These are phyloP conservation scores for Gandaritis pyraliata DNA, from an alignment of 2,888 invertebrate genomes.

Conservation along the genomic window DNA sequence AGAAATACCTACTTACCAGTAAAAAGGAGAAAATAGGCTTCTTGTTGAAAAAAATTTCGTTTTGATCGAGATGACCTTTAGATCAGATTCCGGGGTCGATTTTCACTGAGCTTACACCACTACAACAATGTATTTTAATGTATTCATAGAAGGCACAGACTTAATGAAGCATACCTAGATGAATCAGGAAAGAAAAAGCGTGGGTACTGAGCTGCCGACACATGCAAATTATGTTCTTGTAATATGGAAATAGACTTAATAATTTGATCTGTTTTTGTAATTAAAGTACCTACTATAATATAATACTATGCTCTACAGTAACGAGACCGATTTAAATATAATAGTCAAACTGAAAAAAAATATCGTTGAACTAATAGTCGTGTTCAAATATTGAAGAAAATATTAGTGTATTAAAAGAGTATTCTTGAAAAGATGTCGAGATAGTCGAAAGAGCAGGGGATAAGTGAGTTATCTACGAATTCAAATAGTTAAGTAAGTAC, in stretches of 20 bases:
- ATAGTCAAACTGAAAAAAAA: no score
- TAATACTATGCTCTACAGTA: no score
- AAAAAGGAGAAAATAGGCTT: no score
- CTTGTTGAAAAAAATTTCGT: not conserved
- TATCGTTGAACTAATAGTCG: no score
- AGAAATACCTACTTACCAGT: no score
- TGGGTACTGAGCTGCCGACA: constrained; percentile 32
- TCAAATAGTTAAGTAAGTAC: constrained; percentile 16
- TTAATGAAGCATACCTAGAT: constrained; percentile 38
- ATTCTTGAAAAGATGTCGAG: constrained; percentile 8
- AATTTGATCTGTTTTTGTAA: no score
- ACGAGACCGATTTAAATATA: no score
- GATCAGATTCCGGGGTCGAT: constrained; percentile 12
- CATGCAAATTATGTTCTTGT: constrained; percentile 7
- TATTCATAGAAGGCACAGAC: constrained; percentile 35
- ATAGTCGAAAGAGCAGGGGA: constrained; percentile 9
- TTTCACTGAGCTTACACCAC: constrained; percentile 8
- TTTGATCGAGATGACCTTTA: constrained; percentile 10
- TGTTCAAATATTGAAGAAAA: not conserved
- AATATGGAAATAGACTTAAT: no score
- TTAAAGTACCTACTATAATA: no score
- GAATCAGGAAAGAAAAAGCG: constrained; percentile 39
- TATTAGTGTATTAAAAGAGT: not conserved
- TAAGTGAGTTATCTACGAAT: constrained; percentile 15
- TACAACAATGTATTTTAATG: constrained; percentile 29